Percentiles rank a stretch among this genome's conserved stretches.
Conservation (phyloP, 2,113 vertebrate species). For the Podocnemis expansa region DNA sequence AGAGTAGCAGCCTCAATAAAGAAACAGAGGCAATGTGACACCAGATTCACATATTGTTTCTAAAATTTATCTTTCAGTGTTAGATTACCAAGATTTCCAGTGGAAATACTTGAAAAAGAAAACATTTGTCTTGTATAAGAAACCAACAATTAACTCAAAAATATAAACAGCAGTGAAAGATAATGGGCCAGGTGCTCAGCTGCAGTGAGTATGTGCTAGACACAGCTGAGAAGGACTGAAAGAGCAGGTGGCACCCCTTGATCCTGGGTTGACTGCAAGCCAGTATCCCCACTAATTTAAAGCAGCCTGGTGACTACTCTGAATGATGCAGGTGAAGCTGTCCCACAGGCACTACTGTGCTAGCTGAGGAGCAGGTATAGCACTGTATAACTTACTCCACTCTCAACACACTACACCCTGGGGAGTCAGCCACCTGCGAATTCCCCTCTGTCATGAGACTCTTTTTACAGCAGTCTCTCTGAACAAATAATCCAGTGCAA, state of each 20-base stretch:
- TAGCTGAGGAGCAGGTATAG: not conserved
- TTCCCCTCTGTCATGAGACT: not conserved
- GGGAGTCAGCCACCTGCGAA: not conserved
- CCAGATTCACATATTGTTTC: not conserved
- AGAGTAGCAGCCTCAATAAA: not conserved
- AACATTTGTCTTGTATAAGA: conserved; percentile 46
- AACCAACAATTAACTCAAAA: not conserved
- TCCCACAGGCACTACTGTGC: not conserved
- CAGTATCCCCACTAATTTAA: not conserved
- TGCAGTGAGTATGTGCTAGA: not conserved
- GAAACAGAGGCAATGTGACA: not conserved
- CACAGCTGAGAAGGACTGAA: not conserved
- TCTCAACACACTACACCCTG: not conserved
- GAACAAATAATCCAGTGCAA: not conserved
- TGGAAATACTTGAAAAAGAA: conserved; percentile 36
- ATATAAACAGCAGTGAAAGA: not conserved
- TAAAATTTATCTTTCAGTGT: not conserved
- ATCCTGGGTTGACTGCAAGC: not conserved
- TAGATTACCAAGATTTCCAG: conserved; percentile 24
- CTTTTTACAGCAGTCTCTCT: not conserved
- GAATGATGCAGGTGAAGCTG: not conserved
- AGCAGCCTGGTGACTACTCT: not conserved
- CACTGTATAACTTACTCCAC: not conserved
- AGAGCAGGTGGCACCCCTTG: not conserved
- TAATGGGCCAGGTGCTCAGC: not conserved